Percentiles rank a stretch among this genome's conserved stretches.
Evolutionary conservation across 2,113 vertebrate species (phyloP).

Genomic region (Gavia stellata): DNA sequence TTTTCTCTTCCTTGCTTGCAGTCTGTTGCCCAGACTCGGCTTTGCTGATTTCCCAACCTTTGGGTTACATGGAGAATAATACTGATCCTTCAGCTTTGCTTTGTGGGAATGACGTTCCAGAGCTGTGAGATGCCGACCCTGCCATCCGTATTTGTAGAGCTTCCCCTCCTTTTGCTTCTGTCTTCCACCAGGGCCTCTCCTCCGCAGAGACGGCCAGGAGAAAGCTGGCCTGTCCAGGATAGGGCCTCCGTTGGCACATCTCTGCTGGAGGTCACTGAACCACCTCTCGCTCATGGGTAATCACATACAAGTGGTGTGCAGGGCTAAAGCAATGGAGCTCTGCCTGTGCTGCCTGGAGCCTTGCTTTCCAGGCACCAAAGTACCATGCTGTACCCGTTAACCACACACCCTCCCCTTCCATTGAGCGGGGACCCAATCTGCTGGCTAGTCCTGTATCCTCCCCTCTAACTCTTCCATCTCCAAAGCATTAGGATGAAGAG

Average conservation of each 20-base stretch:
- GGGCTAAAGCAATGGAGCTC: not conserved
- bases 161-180: not conserved
- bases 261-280: not conserved
- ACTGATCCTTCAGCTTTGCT: not conserved
- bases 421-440: not conserved
- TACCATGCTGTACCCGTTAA: not conserved
- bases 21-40: not conserved
- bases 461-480: not conserved
- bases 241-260: not conserved
- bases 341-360: not conserved
- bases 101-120: not conserved
- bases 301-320: not conserved
- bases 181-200: not conserved
- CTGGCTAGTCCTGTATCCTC: not conserved
- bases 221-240: not conserved
- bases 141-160: not conserved
- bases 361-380: not conserved
- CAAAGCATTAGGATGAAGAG: not conserved
- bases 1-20: not conserved
- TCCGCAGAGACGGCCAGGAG: not conserved
- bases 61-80: not conserved
- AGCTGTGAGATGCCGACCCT: not conserved
- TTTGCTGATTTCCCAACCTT: not conserved
- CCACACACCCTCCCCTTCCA: not conserved
- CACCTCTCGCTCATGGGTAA: accelerated